Evolutionary conservation across 2,797 vertebrate species (phyloP).

Genomic region (Microchirus variegatus): DNA sequence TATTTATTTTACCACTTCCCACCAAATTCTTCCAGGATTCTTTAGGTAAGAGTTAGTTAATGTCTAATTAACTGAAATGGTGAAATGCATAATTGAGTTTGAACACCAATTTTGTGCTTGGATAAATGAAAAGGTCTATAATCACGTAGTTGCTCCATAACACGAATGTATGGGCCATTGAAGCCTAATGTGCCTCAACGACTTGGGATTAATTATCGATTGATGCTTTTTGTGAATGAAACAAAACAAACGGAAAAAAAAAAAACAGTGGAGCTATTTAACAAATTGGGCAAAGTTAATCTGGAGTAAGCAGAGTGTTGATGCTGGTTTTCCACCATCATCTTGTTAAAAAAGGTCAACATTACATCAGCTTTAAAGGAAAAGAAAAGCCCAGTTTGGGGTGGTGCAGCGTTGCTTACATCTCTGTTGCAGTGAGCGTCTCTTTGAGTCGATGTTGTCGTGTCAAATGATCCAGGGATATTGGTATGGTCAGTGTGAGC

Average conservation of each 20-base stretch:
- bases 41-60: slow-evolving; percentile 42
- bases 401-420: slow-evolving; percentile 4
- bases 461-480: slow-evolving; percentile 9
- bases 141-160: background rate
- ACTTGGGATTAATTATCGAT: slow-evolving; percentile 18
- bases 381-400: too few species aligned
- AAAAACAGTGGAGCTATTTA: background rate
- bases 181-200: background rate
- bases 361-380: too few species aligned
- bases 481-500: background rate
- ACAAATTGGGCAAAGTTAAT: background rate
- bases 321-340: too few species aligned
- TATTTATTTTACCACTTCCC: too few species aligned
- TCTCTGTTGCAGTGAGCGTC: slow-evolving; percentile 1
- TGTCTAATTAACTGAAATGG: slow-evolving; percentile 51
- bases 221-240: background rate
- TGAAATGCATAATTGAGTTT: slow-evolving; percentile 51
- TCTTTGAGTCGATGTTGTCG: slow-evolving; percentile 10
- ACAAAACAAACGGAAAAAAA: too few species aligned
- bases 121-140: slow-evolving; percentile 28
- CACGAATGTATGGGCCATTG: background rate
- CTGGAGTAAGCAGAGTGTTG: too few species aligned
- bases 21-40: too few species aligned
- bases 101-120: slow-evolving; percentile 46
- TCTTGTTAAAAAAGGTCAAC: too few species aligned